Evolutionary conservation across 2,888 invertebrate species (phyloP).

Genomic region (Xanthorhoe designata): DNA sequence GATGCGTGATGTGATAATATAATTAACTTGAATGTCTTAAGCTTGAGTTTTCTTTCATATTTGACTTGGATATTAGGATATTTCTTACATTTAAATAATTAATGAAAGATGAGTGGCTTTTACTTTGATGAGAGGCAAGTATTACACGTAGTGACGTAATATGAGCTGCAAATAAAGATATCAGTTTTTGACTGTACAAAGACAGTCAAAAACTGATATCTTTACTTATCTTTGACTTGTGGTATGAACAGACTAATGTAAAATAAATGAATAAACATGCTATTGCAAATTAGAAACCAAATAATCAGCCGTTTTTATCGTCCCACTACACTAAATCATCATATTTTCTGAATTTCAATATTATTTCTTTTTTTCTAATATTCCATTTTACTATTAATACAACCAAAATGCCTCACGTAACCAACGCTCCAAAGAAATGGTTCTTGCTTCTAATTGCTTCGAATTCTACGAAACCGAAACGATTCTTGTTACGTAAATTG

Average conservation of each 20-base stretch:
- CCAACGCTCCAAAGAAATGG: conserved; percentile 22
- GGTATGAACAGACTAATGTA: too few species aligned
- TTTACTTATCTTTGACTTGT: too few species aligned
- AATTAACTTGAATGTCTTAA: neutral
- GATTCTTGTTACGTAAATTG: neutral
- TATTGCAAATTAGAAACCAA: too few species aligned
- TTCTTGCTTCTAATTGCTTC: conserved; percentile 20
- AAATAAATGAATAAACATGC: too few species aligned
- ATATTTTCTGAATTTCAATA: too few species aligned
- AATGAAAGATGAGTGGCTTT: neutral
- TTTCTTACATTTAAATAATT: neutral
- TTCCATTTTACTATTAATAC: conserved; percentile 1
- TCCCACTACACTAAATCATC: too few species aligned
- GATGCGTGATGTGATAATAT: conserved; percentile 2
- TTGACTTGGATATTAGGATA: neutral
- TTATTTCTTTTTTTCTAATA: too few species aligned
- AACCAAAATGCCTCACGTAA: conserved; percentile 16
- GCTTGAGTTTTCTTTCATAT: neutral
- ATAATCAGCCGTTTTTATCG: too few species aligned
- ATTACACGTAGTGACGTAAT: neutral
- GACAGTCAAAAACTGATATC: too few species aligned
- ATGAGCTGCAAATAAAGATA: neutral
- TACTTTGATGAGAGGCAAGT: neutral
- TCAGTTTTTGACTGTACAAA: too few species aligned
- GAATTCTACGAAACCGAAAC: conserved; percentile 23